A percentile compares a stretch with the other conserved stretches of the same genome.
phyloP scores from a whole-genome alignment of 2,113 vertebrate species.

The Athene cunicularia region DNA sequence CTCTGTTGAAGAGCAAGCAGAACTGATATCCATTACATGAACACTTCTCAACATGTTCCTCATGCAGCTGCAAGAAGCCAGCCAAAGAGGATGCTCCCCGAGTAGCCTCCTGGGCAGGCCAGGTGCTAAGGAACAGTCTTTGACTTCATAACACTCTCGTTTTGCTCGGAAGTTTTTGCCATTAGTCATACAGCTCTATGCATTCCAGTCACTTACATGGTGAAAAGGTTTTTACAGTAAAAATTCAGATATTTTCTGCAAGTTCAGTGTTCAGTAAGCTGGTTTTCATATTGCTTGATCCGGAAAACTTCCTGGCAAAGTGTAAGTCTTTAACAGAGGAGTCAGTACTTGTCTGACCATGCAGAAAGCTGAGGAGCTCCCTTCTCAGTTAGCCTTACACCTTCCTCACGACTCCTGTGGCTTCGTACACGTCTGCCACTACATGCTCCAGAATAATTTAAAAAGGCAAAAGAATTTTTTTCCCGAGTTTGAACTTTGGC shows the following conservation, averaged over 20 bases:
- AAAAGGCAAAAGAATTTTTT: not conserved
- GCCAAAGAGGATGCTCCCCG: not conserved
- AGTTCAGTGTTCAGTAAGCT: slow-evolving; percentile 13
- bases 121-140: not conserved
- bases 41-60: not conserved
- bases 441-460: not conserved
- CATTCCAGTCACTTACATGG: not conserved
- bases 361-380: not conserved
- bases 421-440: slow-evolving; percentile 13
- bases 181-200: not conserved
- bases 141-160: not conserved
- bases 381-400: not conserved
- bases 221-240: not conserved
- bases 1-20: not conserved
- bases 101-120: not conserved
- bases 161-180: not conserved
- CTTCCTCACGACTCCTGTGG: not conserved
- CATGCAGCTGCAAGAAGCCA: not conserved
- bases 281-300: slow-evolving; percentile 11
- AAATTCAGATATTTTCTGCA: not conserved
- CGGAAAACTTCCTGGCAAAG: slow-evolving; percentile 16
- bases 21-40: not conserved
- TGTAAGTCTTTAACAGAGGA: not conserved
- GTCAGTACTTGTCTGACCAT: not conserved
- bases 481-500: not conserved